These are phyloP conservation scores for Drosophila pseudotalamancana DNA, from an alignment of 2,888 invertebrate genomes.

Conservation along the genomic window DNA sequence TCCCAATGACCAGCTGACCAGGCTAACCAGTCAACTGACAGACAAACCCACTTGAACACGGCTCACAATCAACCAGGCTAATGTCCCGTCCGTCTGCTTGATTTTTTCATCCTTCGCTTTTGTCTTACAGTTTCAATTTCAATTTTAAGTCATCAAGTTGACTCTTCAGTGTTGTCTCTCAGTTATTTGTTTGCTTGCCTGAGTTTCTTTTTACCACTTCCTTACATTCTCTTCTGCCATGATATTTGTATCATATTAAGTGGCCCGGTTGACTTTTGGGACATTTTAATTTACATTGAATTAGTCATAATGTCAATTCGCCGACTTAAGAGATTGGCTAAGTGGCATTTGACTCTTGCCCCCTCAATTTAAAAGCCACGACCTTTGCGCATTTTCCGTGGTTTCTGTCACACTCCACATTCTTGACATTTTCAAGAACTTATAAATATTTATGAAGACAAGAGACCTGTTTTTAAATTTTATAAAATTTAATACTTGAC, in stretches of 20 bases:
- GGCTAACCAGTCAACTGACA: constrained; percentile 36
- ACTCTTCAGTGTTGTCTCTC: constrained; percentile 57
- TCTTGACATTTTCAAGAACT: no score
- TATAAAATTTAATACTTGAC: no score
- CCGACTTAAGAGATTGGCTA: constrained; percentile 18
- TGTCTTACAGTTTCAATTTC: constrained; percentile 69
- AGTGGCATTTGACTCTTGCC: constrained; percentile 6
- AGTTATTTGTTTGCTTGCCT: constrained; percentile 33
- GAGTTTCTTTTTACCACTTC: constrained; percentile 1
- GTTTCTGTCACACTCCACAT: no score
- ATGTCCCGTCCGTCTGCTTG: constrained; percentile 16
- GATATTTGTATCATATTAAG: constrained; percentile 31
- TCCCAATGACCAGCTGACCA: constrained; percentile 23
- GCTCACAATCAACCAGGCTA: constrained; percentile 16
- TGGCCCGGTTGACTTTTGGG: constrained; percentile 45
- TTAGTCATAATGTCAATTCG: constrained; percentile 51
- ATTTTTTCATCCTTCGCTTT: constrained; percentile 29
- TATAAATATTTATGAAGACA: no score
- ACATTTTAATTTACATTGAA: constrained; percentile 75
- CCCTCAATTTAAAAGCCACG: background rate
- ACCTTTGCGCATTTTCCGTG: background rate
- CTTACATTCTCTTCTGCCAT: background rate
- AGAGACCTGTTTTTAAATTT: no score
- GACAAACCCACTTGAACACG: constrained; percentile 41
- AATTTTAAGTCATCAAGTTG: constrained; percentile 70